Percentiles rank a stretch among this genome's conserved stretches.
phyloP scores from a whole-genome alignment of 2,113 vertebrate species.

The Lophius piscatorius region DNA sequence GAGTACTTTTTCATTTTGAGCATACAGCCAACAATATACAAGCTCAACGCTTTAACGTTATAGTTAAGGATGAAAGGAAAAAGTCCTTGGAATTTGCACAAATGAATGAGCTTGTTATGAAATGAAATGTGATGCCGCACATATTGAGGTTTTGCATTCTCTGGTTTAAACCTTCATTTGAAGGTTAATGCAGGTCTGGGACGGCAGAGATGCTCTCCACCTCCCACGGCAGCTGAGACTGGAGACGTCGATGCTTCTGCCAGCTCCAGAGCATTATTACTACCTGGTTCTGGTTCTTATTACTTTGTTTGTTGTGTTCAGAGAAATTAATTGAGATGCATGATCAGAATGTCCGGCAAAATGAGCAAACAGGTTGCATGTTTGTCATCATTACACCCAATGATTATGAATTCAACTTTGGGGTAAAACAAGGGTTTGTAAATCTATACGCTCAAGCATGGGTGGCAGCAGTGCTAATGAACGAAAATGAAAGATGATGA shows the following conservation, averaged over 20 bases:
- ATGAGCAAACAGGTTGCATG: constrained; percentile 61
- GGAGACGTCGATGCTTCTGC: not conserved
- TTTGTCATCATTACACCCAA: constrained; percentile 78
- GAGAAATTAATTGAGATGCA: constrained; percentile 76
- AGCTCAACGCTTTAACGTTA: no score
- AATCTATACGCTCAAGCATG: constrained; percentile 66
- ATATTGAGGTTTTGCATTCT: constrained; percentile 1
- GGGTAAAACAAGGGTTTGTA: constrained; percentile 23
- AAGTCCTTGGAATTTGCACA: no score
- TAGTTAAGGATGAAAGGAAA: no score
- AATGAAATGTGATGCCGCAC: constrained; percentile 16
- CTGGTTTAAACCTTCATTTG: not conserved
- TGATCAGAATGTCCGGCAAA: constrained; percentile 68
- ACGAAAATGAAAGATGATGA: constrained; percentile 76
- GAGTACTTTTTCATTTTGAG: no score
- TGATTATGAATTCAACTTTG: constrained; percentile 78
- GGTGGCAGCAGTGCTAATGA: constrained; percentile 69
- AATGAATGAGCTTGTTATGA: no score
- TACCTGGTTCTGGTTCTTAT: constrained; percentile 28
- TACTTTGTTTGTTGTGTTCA: constrained; percentile 52
- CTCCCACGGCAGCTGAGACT: not conserved
- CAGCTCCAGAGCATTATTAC: constrained; percentile 1
- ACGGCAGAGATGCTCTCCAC: not conserved
- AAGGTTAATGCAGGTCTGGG: not conserved
- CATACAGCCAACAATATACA: no score